A percentile compares a stretch with the other conserved stretches of the same genome.
phyloP scores from a whole-genome alignment of 2,797 vertebrate species.

The Eulemur albifrons region DNA sequence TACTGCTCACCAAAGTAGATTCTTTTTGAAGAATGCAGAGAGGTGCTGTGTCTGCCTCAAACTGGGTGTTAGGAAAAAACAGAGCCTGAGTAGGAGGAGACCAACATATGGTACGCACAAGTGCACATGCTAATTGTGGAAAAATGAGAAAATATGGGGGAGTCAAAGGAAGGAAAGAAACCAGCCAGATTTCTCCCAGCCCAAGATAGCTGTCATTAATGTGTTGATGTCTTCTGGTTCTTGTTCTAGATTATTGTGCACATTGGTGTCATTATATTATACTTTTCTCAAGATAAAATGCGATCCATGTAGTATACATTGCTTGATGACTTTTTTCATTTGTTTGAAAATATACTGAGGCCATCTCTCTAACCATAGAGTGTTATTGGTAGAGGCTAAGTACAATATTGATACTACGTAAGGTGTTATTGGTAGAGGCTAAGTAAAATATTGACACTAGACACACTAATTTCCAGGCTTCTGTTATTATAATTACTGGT shows the following conservation, averaged over 20 bases:
- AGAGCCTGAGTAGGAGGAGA: constrained; percentile 17
- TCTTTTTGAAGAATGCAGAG: constrained; percentile 33
- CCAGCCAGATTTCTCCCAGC: constrained; percentile 7
- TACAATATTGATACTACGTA: background rate
- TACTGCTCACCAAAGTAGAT: background rate
- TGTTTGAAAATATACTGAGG: background rate
- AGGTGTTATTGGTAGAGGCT: background rate
- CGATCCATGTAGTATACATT: background rate
- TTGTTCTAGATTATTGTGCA: constrained; percentile 2
- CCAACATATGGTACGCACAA: constrained; percentile 32
- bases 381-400: background rate
- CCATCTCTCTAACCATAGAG: background rate
- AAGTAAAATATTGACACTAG: background rate
- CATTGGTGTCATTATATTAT: background rate
- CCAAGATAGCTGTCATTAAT: constrained; percentile 19
- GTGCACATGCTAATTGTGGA: constrained; percentile 37
- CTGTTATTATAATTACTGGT: background rate
- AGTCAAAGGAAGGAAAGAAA: constrained; percentile 40
- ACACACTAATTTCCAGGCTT: background rate
- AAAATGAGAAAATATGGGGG: constrained; percentile 46
- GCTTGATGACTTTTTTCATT: background rate
- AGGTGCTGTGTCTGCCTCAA: background rate
- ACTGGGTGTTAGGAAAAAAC: background rate
- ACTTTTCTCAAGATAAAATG: constrained; percentile 1
- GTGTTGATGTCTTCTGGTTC: background rate